These are phyloP conservation scores for Piaya cayana DNA, from an alignment of 2,113 vertebrate species.

Conservation along the genomic window DNA sequence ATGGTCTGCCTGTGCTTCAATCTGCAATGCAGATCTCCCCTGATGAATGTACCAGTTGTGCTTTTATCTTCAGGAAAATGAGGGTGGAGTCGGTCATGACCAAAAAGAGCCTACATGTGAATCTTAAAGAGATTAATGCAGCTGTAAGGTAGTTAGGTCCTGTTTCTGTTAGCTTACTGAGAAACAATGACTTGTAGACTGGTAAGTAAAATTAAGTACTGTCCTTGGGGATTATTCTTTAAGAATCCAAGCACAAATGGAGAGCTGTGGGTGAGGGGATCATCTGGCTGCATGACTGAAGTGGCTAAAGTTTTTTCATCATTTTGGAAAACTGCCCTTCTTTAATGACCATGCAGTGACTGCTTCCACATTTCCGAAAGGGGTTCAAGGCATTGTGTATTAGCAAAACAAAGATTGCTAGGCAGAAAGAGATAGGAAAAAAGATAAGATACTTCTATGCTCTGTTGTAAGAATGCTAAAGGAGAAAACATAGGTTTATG, in stretches of 20 bases:
- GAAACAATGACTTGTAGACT: background rate
- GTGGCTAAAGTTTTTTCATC: slow-evolving; percentile 73
- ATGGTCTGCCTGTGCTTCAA: background rate
- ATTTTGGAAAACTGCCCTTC: slow-evolving; percentile 68
- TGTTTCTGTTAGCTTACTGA: background rate
- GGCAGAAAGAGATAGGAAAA: slow-evolving; percentile 77
- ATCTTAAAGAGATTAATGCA: slow-evolving; percentile 1
- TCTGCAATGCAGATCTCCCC: background rate
- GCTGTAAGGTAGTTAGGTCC: background rate
- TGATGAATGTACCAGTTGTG: background rate
- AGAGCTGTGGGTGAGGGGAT: slow-evolving; percentile 8
- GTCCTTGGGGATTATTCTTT: slow-evolving; percentile 59
- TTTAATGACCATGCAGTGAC: slow-evolving; percentile 75
- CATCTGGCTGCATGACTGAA: slow-evolving; percentile 71
- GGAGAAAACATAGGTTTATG: background rate
- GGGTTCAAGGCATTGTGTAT: slow-evolving; percentile 85
- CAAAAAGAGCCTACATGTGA: background rate
- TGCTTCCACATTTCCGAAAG: slow-evolving; percentile 83
- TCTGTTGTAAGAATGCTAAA: background rate
- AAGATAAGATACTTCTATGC: background rate
- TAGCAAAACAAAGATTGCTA: slow-evolving; percentile 83
- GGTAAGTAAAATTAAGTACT: slow-evolving; percentile 43
- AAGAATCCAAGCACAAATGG: slow-evolving; percentile 62
- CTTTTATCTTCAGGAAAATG: background rate
- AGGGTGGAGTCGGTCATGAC: background rate